phyloP scores from a whole-genome alignment of 2,797 vertebrate species.

The Betta splendens region DNA sequence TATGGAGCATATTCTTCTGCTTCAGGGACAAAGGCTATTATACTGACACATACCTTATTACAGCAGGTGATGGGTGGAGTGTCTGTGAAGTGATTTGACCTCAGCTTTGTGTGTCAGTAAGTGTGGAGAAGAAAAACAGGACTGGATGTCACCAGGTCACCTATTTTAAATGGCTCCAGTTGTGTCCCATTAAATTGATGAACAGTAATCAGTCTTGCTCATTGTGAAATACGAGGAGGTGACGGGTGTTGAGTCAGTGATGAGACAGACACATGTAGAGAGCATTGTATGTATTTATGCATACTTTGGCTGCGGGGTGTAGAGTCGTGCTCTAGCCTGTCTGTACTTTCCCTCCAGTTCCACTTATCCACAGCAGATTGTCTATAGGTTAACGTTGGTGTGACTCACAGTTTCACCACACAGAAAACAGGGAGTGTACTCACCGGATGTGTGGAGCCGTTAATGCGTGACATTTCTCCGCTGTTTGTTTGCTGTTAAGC shows the following conservation, averaged over 20 bases:
- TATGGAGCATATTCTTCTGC: not conserved
- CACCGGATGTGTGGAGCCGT: conserved; percentile 4
- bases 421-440: not conserved
- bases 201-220: not conserved
- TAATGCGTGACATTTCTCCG: not conserved
- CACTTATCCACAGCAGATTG: conserved; percentile 16
- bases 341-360: conserved; percentile 30
- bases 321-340: conserved; percentile 34
- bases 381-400: conserved; percentile 11
- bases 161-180: not conserved
- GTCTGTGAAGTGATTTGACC: conserved; percentile 16
- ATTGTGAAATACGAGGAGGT: not conserved
- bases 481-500: not conserved
- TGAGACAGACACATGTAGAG: not conserved
- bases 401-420: conserved; percentile 40
- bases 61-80: conserved; percentile 36
- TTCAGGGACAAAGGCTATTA: conserved; percentile 17
- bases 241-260: not conserved
- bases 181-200: not conserved
- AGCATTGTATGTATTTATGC: conserved; percentile 17
- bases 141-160: not conserved
- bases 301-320: not conserved
- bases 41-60: conserved; percentile 26
- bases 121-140: not conserved
- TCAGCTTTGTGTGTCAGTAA: conserved; percentile 5